These are phyloP conservation scores for Turritopsis rubra DNA, from an alignment of 30 jellyfish, hydroid and myxozoan genomes.

Conservation along the genomic window DNA sequence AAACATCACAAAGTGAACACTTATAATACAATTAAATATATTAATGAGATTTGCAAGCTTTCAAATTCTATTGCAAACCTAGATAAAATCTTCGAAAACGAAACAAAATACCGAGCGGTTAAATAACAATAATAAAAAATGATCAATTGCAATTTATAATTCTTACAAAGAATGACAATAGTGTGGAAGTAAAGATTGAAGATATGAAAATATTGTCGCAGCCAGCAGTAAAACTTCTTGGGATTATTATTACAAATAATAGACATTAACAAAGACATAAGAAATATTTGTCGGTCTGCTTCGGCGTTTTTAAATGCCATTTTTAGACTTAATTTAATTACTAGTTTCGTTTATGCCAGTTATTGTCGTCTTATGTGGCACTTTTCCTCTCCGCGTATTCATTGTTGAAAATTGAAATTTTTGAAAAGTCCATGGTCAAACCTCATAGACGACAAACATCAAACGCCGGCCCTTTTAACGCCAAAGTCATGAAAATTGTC, in stretches of 20 bases:
- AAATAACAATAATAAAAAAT: slow-evolving; percentile 29
- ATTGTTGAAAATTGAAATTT: background rate
- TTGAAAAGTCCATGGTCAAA: too few species aligned
- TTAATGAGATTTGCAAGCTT: too few species aligned
- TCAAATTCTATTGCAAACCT: slow-evolving; percentile 25
- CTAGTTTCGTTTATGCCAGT: slow-evolving; percentile 22
- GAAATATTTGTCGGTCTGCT: slow-evolving; percentile 21
- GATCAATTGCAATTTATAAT: slow-evolving; percentile 38
- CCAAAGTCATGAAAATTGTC: too few species aligned
- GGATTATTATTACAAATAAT: slow-evolving; percentile 28
- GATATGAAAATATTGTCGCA: slow-evolving; percentile 27
- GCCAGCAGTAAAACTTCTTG: slow-evolving; percentile 43
- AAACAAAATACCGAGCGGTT: background rate
- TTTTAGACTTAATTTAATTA: slow-evolving; percentile 16
- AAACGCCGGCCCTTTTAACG: too few species aligned
- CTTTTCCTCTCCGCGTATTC: background rate
- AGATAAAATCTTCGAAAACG: slow-evolving; percentile 10
- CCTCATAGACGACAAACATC: too few species aligned
- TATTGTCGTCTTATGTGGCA: slow-evolving; percentile 43
- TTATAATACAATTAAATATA: too few species aligned
- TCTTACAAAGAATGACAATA: slow-evolving; percentile 24
- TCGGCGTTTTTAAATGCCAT: slow-evolving; percentile 10
- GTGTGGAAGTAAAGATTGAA: slow-evolving; percentile 17
- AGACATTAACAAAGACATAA: slow-evolving; percentile 27
- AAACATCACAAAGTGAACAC: too few species aligned